These are phyloP conservation scores for Gastrophryne carolinensis DNA, from an alignment of 2,797 vertebrate species.

Conservation along the genomic window DNA sequence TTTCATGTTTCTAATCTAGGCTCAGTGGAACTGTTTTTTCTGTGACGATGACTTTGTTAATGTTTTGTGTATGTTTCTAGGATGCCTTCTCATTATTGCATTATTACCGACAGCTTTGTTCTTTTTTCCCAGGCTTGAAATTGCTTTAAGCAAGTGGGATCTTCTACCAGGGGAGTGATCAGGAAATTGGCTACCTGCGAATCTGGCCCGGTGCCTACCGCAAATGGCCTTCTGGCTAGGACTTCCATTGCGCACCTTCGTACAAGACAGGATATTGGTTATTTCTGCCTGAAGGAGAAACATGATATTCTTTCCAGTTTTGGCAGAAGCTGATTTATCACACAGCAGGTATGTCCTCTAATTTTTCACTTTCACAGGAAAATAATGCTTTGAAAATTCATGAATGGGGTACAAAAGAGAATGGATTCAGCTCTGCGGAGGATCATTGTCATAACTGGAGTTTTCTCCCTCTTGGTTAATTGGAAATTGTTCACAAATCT, in stretches of 20 bases:
- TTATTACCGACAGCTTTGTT: slow-evolving; percentile 4
- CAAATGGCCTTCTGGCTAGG: slow-evolving; percentile 42
- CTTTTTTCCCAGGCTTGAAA: slow-evolving; percentile 39
- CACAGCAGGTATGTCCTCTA: slow-evolving; percentile 22
- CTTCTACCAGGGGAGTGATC: slow-evolving; percentile 7
- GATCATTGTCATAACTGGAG: background rate
- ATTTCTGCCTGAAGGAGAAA: slow-evolving; percentile 37
- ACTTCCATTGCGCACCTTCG: slow-evolving; percentile 27
- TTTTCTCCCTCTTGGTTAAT: background rate
- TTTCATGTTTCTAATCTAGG: background rate
- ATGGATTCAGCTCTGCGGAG: background rate
- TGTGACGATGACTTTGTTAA: slow-evolving; percentile 10
- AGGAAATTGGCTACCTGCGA: slow-evolving; percentile 48
- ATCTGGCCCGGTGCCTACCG: slow-evolving; percentile 14
- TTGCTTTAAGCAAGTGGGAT: slow-evolving; percentile 25
- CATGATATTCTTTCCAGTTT: slow-evolving; percentile 20
- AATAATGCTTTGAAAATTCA: slow-evolving; percentile 16
- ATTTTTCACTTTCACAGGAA: slow-evolving; percentile 3
- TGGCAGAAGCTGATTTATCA: slow-evolving; percentile 30
- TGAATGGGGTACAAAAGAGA: background rate
- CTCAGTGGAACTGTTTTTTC: background rate
- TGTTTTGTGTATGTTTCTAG: slow-evolving; percentile 27
- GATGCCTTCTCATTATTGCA: background rate
- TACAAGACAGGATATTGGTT: slow-evolving; percentile 47
- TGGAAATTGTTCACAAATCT: background rate